Conservation (phyloP, 2,888 invertebrate species). For the Nephrotoma guestfalica region DNA sequence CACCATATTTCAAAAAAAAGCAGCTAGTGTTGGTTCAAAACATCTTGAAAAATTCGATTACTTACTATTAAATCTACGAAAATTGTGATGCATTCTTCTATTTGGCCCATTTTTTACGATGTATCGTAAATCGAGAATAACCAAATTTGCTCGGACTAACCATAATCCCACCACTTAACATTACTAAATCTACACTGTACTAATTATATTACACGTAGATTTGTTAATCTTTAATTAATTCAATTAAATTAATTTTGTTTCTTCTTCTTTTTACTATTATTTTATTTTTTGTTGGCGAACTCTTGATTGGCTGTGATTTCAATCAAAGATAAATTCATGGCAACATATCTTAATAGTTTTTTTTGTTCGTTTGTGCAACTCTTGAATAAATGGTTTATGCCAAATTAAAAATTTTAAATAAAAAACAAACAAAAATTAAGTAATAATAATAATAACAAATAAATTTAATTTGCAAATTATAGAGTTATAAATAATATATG, state of each 20-base stretch:
- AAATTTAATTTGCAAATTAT: background rate
- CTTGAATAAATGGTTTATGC: background rate
- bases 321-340: background rate
- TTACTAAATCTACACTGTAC: background rate
- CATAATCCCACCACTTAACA: background rate
- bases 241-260: background rate
- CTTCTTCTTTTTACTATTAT: background rate
- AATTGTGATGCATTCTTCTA: too few species aligned
- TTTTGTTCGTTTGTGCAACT: background rate
- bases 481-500: background rate
- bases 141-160: background rate
- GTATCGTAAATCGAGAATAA: too few species aligned
- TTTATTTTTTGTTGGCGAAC: background rate
- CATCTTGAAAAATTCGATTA: too few species aligned
- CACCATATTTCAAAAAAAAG: too few species aligned
- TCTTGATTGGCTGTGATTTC: background rate
- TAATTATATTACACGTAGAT: background rate
- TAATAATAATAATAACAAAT: background rate
- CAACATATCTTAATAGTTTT: background rate
- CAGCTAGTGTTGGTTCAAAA: too few species aligned
- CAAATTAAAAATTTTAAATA: background rate
- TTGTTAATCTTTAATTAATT: background rate
- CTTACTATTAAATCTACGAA: too few species aligned
- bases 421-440: background rate
- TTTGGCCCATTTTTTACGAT: too few species aligned